A percentile compares a stretch with the other conserved stretches of the same genome.
phyloP scores from a whole-genome alignment of 2,113 vertebrate genomes.

The Vulpes vulpes region DNA sequence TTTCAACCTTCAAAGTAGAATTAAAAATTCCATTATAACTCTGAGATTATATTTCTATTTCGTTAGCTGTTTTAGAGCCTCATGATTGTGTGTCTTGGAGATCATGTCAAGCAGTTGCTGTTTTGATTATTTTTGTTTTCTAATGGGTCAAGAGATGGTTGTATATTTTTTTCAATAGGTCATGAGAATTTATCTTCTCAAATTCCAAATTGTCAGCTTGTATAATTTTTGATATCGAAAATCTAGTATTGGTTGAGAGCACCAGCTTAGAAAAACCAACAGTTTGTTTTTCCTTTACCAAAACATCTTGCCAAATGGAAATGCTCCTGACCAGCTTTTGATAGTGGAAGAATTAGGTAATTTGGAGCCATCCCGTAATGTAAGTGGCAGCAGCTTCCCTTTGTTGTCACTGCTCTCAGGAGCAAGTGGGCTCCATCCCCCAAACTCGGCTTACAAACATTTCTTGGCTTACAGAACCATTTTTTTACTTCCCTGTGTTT shows the following conservation, averaged over 20 bases:
- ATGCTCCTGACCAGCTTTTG: background rate
- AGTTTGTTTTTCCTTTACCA: background rate
- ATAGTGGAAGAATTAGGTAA: background rate
- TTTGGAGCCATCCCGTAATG: no score
- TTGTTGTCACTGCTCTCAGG: background rate
- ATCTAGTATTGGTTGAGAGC: background rate
- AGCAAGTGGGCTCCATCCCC: background rate
- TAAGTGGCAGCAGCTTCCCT: background rate
- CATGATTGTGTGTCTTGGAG: constrained; percentile 45
- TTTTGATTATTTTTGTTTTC: constrained; percentile 57
- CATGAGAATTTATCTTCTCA: constrained; percentile 6
- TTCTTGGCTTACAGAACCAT: background rate
- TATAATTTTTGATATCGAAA: constrained; percentile 21
- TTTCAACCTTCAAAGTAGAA: background rate
- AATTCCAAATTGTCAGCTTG: background rate
- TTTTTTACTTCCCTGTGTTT: background rate
- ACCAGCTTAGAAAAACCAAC: background rate
- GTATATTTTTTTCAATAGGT: constrained; percentile 8
- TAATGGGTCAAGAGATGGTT: background rate
- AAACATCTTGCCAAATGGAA: background rate
- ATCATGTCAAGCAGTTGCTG: background rate
- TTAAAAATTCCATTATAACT: background rate
- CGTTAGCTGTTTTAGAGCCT: background rate
- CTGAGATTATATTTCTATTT: background rate
- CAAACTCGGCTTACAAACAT: background rate